These are phyloP conservation scores for Trinorchestia longiramus DNA, from an alignment of 1,140 invertebrate species.

Conservation along the genomic window DNA sequence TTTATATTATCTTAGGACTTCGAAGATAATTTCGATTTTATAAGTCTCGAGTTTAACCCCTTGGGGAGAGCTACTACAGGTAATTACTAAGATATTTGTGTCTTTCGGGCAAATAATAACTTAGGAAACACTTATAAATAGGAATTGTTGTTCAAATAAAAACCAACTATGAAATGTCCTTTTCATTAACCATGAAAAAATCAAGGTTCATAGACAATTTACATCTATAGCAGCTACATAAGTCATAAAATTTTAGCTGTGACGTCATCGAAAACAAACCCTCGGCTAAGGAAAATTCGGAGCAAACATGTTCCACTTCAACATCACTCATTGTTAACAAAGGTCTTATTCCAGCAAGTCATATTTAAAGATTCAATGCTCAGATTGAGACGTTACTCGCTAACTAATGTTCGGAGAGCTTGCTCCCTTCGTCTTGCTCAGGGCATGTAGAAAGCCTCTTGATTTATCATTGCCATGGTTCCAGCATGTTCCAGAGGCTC, in stretches of 20 bases:
- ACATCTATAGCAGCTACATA: not conserved
- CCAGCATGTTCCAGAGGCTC: slow-evolving; percentile 23
- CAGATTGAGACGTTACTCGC: slow-evolving; percentile 40
- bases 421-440: slow-evolving; percentile 12
- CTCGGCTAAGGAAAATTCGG: not conserved
- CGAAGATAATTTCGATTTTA: too few relatives aligned
- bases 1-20: too few relatives aligned
- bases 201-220: not conserved
- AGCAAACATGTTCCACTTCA: slow-evolving; percentile 22
- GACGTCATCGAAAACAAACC: not conserved
- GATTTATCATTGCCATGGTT: slow-evolving; percentile 14
- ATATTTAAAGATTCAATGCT: slow-evolving; percentile 29
- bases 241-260: not conserved
- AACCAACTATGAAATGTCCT: not conserved
- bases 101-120: not conserved
- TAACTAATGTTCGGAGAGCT: slow-evolving; percentile 46
- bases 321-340: slow-evolving; percentile 16
- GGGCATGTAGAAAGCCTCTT: slow-evolving; percentile 36
- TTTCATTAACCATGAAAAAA: not conserved
- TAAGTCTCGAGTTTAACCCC: too few relatives aligned
- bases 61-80: not conserved
- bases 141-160: not conserved
- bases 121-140: not conserved
- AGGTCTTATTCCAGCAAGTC: not conserved
- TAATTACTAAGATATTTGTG: not conserved